Percentiles rank a stretch among this genome's conserved stretches.
phyloP scores from a whole-genome alignment of 2,888 invertebrate species.

The Heteropelma amictum region DNA sequence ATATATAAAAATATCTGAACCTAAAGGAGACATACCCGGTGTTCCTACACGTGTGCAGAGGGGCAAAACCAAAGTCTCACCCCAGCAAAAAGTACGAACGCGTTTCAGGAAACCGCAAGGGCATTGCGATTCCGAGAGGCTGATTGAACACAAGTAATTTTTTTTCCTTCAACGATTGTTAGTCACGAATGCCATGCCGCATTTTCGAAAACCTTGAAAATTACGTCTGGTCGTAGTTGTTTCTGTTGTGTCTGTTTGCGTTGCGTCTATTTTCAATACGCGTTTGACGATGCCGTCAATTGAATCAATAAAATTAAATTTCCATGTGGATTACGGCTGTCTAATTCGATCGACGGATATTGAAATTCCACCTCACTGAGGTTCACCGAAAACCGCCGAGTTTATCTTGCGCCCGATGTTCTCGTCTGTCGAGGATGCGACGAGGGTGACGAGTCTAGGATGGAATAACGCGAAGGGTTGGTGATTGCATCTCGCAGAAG shows the following conservation, averaged over 20 bases:
- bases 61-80: slow-evolving; percentile 49
- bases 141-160: too few species aligned
- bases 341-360: slow-evolving; percentile 32
- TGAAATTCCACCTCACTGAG: slow-evolving; percentile 19
- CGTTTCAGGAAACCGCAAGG: not conserved
- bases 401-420: slow-evolving; percentile 18
- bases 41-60: slow-evolving; percentile 57
- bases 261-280: too few species aligned
- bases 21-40: not conserved
- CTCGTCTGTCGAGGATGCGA: slow-evolving; percentile 2
- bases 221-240: too few species aligned
- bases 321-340: slow-evolving; percentile 6
- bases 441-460: too few species aligned
- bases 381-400: slow-evolving; percentile 35
- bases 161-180: too few species aligned
- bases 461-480: too few species aligned
- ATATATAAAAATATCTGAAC: not conserved
- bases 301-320: not conserved
- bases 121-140: too few species aligned
- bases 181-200: too few species aligned
- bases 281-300: too few species aligned
- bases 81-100: not conserved
- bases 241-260: too few species aligned
- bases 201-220: too few species aligned
- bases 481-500: too few species aligned